These are phyloP conservation scores for Drosophila kepulauana DNA, from an alignment of 1,140 invertebrate species.

Conservation along the genomic window DNA sequence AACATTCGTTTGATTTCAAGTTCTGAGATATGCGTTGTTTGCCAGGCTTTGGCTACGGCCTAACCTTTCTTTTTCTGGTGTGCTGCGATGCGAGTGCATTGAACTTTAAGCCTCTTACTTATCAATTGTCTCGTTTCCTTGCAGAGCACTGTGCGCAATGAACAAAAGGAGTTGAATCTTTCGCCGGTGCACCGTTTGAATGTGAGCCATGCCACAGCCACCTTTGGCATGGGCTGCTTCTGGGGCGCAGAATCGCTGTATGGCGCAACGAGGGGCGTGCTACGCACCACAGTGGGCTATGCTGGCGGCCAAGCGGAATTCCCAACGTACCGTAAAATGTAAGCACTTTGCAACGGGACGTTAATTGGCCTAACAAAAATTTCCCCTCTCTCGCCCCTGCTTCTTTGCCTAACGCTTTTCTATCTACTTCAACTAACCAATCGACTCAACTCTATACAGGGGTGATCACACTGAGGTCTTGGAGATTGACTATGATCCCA, in stretches of 20 bases:
- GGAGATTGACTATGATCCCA: constrained; percentile 95
- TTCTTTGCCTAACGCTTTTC: constrained; percentile 37
- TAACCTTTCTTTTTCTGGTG: constrained; percentile 75
- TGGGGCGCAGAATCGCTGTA: constrained; percentile 98
- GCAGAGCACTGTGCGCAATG: constrained; percentile 80
- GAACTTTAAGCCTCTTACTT: constrained; percentile 27
- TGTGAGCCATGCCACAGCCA: constrained; percentile 87
- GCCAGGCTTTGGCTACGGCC: constrained; percentile 65
- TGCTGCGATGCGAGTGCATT: constrained; percentile 8
- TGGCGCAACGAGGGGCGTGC: constrained; percentile 93
- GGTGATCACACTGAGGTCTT: constrained; percentile 97
- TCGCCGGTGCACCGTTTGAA: constrained; percentile 71
- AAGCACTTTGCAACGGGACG: constrained; percentile 85
- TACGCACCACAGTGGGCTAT: constrained; percentile 97
- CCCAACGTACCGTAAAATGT: constrained; percentile 95
- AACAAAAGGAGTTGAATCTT: constrained; percentile 77
- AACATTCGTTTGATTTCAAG: constrained; percentile 9
- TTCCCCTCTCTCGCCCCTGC: constrained; percentile 25
- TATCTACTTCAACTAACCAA: constrained; percentile 63
- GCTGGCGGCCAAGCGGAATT: constrained; percentile 92
- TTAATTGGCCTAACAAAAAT: constrained; percentile 59
- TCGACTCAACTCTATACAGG: constrained; percentile 86
- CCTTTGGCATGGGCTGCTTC: constrained; percentile 98
- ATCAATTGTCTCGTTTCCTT: constrained; percentile 39
- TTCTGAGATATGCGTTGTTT: constrained; percentile 61